Percentiles rank a stretch among this genome's conserved stretches.
These are phyloP conservation scores for Zaprionus nigranus DNA, from an alignment of 1,140 invertebrate species.

Conservation along the genomic window DNA sequence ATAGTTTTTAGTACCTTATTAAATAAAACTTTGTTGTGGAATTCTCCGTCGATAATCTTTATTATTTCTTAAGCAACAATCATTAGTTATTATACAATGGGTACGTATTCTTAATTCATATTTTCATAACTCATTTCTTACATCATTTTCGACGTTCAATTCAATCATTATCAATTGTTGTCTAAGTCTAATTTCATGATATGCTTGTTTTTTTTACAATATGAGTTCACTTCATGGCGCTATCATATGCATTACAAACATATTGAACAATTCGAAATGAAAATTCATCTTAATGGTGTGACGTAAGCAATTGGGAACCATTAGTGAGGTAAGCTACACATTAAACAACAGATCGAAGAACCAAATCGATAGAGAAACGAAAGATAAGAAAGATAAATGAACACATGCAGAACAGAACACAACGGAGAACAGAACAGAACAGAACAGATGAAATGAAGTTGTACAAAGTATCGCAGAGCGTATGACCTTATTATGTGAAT, in stretches of 20 bases:
- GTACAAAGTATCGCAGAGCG: slow-evolving; percentile 9
- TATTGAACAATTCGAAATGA: slow-evolving; percentile 64
- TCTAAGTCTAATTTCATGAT: slow-evolving; percentile 33
- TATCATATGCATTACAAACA: slow-evolving; percentile 74
- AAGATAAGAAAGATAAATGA: slow-evolving; percentile 12
- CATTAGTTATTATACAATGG: slow-evolving; percentile 66
- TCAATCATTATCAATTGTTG: slow-evolving; percentile 12
- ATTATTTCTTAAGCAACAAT: slow-evolving; percentile 58
- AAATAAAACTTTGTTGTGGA: slow-evolving; percentile 30
- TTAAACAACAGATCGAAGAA: slow-evolving; percentile 74
- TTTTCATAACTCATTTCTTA: slow-evolving; percentile 36
- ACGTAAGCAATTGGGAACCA: slow-evolving; percentile 85
- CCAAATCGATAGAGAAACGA: slow-evolving; percentile 16
- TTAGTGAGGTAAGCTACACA: slow-evolving; percentile 85
- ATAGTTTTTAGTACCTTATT: slow-evolving; percentile 14
- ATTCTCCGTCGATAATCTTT: slow-evolving; percentile 8
- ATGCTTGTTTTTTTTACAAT: slow-evolving; percentile 46
- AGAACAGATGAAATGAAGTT: slow-evolving; percentile 13
- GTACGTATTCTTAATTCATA: slow-evolving; percentile 57
- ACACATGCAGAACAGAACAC: not conserved
- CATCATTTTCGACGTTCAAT: slow-evolving; percentile 8
- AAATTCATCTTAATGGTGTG: slow-evolving; percentile 84
- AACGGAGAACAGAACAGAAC: not conserved
- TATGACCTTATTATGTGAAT: no score
- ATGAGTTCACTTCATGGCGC: slow-evolving; percentile 76